Percentiles rank a stretch among this genome's conserved stretches.
phyloP scores from a whole-genome alignment of 2,797 vertebrate genomes.

The Cottoperca gobio region DNA sequence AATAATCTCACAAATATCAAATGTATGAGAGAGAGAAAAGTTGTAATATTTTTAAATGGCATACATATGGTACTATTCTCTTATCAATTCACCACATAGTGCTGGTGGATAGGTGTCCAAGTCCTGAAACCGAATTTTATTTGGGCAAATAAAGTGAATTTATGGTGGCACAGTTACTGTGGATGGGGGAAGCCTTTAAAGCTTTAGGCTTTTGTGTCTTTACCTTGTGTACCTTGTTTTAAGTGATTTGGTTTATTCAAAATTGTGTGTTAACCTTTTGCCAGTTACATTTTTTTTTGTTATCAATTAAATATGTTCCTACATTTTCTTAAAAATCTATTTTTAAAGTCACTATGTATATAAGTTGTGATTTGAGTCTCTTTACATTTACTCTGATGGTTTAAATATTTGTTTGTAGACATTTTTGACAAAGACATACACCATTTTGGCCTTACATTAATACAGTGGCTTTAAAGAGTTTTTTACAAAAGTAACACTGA shows the following conservation, averaged over 20 bases:
- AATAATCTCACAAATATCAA: not conserved
- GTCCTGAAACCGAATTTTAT: not conserved
- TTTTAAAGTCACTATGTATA: not conserved
- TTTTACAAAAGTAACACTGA: conserved; percentile 60
- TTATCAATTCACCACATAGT: not conserved
- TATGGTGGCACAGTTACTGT: not conserved
- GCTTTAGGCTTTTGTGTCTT: not conserved
- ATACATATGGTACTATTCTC: not conserved
- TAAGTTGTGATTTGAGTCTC: too few species aligned
- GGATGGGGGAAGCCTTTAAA: not conserved
- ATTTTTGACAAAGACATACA: not conserved
- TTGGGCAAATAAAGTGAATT: not conserved
- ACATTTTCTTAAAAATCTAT: not conserved
- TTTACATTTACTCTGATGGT: not conserved
- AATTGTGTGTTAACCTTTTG: not conserved
- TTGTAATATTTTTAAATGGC: not conserved
- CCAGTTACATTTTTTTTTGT: not conserved
- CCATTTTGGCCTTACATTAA: not conserved
- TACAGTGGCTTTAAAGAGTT: not conserved
- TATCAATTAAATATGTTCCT: not conserved
- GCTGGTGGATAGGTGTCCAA: not conserved
- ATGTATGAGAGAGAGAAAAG: not conserved
- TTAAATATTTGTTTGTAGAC: not conserved
- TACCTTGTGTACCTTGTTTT: not conserved
- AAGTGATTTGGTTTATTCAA: not conserved